These are phyloP conservation scores for Cerastis leucographa DNA, from an alignment of 2,888 invertebrate genomes.

Conservation along the genomic window DNA sequence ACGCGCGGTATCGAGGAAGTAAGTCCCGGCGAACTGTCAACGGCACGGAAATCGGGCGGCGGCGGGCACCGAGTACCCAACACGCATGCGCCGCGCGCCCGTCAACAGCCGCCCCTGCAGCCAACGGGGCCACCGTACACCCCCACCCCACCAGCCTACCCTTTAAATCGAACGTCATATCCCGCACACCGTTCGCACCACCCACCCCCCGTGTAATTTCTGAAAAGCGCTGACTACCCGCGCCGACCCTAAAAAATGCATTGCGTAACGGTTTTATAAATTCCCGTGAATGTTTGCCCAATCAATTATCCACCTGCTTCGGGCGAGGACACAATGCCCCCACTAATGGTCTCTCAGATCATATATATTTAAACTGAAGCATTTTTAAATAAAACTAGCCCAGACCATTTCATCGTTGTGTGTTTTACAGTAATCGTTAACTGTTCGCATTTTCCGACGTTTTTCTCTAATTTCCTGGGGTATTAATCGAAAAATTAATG, in stretches of 20 bases:
- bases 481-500: constrained; percentile 26
- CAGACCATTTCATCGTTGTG: not conserved
- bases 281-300: constrained; percentile 85
- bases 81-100: constrained; percentile 90
- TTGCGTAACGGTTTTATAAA: constrained; percentile 90
- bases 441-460: not conserved
- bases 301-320: constrained; percentile 88
- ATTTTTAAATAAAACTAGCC: constrained; percentile 41
- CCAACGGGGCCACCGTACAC: constrained; percentile 74
- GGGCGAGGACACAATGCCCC: constrained; percentile 80
- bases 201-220: constrained; percentile 86
- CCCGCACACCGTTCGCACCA: constrained; percentile 84
- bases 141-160: constrained; percentile 80
- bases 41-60: constrained; percentile 91
- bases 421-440: not conserved
- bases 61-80: constrained; percentile 79
- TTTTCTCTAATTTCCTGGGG: constrained; percentile 28
- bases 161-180: constrained; percentile 91
- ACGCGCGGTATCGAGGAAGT: constrained; percentile 90
- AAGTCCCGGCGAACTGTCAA: constrained; percentile 91
- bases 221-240: constrained; percentile 89
- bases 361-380: constrained; percentile 45
- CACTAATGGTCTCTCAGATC: constrained; percentile 57
- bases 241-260: constrained; percentile 90
- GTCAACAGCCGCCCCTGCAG: constrained; percentile 90